These are phyloP conservation scores for Leptinotarsa defecta DNA, from an alignment of 1,140 invertebrate genomes.

Conservation along the genomic window DNA sequence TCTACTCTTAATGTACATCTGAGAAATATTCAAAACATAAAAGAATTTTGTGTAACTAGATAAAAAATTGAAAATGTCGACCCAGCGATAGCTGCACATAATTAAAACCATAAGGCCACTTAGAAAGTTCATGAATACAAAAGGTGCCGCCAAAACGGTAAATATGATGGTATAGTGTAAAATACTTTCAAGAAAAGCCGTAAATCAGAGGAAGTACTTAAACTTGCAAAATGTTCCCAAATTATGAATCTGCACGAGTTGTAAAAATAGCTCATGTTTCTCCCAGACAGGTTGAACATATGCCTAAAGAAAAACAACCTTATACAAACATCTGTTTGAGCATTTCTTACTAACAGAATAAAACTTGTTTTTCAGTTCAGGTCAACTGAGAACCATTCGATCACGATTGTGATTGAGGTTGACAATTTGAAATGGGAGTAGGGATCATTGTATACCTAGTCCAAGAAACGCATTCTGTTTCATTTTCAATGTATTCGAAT, in stretches of 20 bases:
- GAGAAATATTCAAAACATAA: too few species aligned
- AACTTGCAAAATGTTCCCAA: not conserved
- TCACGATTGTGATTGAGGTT: constrained; percentile 36
- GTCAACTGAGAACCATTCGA: constrained; percentile 28
- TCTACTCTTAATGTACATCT: too few species aligned
- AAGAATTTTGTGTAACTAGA: too few species aligned
- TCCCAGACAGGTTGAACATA: constrained; percentile 18
- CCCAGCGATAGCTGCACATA: too few species aligned
- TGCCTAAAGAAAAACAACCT: constrained; percentile 17
- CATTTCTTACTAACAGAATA: constrained; percentile 19
- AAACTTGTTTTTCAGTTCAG: constrained; percentile 35
- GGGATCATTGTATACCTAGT: not conserved
- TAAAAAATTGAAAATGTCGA: too few species aligned
- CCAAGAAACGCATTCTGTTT: not conserved
- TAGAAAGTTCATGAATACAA: too few species aligned
- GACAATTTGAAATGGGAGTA: constrained; percentile 28
- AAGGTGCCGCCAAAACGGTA: too few species aligned
- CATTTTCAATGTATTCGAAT: not conserved
- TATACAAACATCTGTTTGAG: constrained; percentile 28
- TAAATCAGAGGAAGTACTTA: constrained; percentile 24
- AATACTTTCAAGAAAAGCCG: not conserved
- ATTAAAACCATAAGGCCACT: too few species aligned
- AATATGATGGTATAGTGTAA: too few species aligned
- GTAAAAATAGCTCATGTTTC: constrained; percentile 27
- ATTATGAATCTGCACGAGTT: not conserved